A percentile compares a stretch with the other conserved stretches of the same genome.
phyloP scores from a whole-genome alignment of 2,797 vertebrate species.

The Ambastaia sidthimunki region DNA sequence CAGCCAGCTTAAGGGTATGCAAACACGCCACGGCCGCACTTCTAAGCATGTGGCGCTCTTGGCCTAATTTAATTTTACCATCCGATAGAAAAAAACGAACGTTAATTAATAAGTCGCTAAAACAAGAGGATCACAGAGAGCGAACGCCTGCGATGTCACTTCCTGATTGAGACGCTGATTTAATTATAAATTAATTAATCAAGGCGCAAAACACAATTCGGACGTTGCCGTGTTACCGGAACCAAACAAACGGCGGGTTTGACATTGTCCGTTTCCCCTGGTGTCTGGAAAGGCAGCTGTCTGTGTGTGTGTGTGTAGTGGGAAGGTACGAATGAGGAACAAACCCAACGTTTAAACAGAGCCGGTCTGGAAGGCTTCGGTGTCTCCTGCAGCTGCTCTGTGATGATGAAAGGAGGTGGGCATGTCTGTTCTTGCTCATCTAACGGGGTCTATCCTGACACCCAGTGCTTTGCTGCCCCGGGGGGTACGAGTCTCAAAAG shows the following conservation, averaged over 20 bases:
- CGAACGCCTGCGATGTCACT: slow-evolving; percentile 62
- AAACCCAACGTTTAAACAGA: slow-evolving; percentile 19
- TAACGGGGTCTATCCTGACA: slow-evolving; percentile 59
- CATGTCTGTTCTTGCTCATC: slow-evolving; percentile 49
- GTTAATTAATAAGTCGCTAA: slow-evolving; percentile 73
- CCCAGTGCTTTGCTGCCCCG: slow-evolving; percentile 49
- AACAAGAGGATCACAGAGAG: slow-evolving; percentile 71
- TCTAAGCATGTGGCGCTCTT: slow-evolving; percentile 54
- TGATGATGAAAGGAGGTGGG: slow-evolving; percentile 20
- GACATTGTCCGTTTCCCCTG: slow-evolving; percentile 25
- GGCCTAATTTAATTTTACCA: slow-evolving; percentile 70
- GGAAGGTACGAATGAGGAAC: slow-evolving; percentile 44
- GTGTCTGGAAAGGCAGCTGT: slow-evolving; percentile 42
- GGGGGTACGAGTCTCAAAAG: slow-evolving; percentile 50
- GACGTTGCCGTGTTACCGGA: slow-evolving; percentile 20
- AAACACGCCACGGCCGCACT: slow-evolving; percentile 48
- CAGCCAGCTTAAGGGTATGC: slow-evolving; percentile 31
- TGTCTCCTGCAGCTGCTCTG: slow-evolving; percentile 57
- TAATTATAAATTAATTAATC: slow-evolving; percentile 69
- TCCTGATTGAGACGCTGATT: slow-evolving; percentile 70
- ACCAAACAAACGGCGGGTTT: slow-evolving; percentile 8
- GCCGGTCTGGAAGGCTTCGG: slow-evolving; percentile 15
- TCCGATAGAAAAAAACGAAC: slow-evolving; percentile 54
- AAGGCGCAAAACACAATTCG: slow-evolving; percentile 65
- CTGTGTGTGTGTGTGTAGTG: slow-evolving; percentile 22